These are phyloP conservation scores for Heliconius cydno DNA, from an alignment of 2,888 invertebrate species.

Conservation along the genomic window DNA sequence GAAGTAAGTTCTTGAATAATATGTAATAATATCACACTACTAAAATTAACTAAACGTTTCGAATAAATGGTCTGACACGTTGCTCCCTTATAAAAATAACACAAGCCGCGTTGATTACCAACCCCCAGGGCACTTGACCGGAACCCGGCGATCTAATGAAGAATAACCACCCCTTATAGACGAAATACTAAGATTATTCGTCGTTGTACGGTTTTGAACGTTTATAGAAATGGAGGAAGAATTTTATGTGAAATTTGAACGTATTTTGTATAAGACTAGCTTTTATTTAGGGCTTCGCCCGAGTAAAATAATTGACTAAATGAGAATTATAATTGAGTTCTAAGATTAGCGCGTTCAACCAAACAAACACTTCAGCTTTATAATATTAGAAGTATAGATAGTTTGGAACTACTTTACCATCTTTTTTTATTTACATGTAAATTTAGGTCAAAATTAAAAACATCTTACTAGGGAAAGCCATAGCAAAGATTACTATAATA, in stretches of 20 bases:
- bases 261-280: background rate
- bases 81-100: slow-evolving; percentile 65
- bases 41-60: slow-evolving; percentile 24
- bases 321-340: too few species aligned
- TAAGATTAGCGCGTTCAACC: too few species aligned
- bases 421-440: too few species aligned
- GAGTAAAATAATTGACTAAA: background rate
- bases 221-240: background rate
- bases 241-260: background rate
- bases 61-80: slow-evolving; percentile 31
- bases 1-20: too few species aligned
- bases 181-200: slow-evolving; percentile 48
- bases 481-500: too few species aligned
- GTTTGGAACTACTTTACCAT: too few species aligned
- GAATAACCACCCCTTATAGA: slow-evolving; percentile 74
- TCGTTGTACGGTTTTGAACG: slow-evolving; percentile 24
- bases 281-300: background rate
- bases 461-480: too few species aligned
- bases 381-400: too few species aligned
- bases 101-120: slow-evolving; percentile 71
- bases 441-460: too few species aligned
- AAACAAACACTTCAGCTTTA: too few species aligned
- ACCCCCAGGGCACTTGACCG: slow-evolving; percentile 77
- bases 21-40: background rate
- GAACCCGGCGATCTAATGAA: slow-evolving; percentile 74